Evolutionary conservation across 2,113 vertebrate species (phyloP), one percentile per base, ranked within the genome.

Genomic region (Gadus chalcogrammus): DNA sequence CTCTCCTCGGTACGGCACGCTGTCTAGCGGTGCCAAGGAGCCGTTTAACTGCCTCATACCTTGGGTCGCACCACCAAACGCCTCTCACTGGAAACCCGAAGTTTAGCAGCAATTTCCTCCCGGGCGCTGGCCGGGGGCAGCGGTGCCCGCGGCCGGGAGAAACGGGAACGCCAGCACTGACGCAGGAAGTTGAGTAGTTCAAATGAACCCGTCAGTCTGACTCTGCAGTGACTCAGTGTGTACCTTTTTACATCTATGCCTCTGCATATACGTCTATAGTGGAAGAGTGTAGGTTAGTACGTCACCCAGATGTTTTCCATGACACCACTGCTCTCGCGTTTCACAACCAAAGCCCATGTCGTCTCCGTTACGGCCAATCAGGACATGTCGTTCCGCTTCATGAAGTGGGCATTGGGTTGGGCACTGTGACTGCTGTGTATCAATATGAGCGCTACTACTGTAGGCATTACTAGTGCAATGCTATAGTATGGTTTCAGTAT

Each of bases 71-170:
- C 16, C 16, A 62, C 68, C 68, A 7, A 20, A 52, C n/a, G 24
- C 5, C 20, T 60, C 70, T 27, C 59, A 28, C 53, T 70, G 64
- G 71, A 65, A 42, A 31, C 38, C n/a, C 17, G 58, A 24, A 4
- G 11, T 62, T 65, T 63, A 69, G 38, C 4, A 35, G 22, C 60
- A 16, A 63, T 68, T 72, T 72, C 61, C 65, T 62, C 27, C 24
- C 35, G 38, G 55, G 52, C 12, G 22, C 61, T n/a, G 5, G 53
- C 59, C 31, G 65, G 27, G 22, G 61, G 61, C 61, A 72, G 74
- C 74, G 62, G 61, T 59, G 58, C 68, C 67, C 22, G 66, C 20
- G 59, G 59, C 31, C 64, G 28, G 38, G 48, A 27, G 72, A 31
- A 12, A 4, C 20, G 22, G 35, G 55, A 65, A 62, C 15, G 18